These are phyloP conservation scores for Drosophila malerkotliana DNA, from an alignment of 1,140 invertebrate genomes.

Conservation along the genomic window DNA sequence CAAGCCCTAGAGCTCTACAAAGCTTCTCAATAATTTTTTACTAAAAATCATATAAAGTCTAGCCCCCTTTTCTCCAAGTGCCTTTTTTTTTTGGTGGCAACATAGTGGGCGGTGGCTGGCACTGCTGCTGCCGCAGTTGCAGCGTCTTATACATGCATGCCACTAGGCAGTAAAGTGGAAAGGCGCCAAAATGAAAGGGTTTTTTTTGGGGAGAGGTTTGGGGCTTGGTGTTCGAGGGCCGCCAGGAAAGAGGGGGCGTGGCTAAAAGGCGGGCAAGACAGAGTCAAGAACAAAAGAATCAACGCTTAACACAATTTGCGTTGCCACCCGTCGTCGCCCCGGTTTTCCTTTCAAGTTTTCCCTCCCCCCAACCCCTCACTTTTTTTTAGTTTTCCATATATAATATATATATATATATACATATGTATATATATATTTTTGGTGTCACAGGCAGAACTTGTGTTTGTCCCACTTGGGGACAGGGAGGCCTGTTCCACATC, in stretches of 20 bases:
- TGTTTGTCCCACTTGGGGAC: constrained; percentile 49
- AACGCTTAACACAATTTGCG: constrained; percentile 78
- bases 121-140: neutral
- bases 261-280: constrained; percentile 9
- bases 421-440: constrained; percentile 4
- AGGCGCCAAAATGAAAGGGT: constrained; percentile 71
- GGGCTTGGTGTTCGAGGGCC: neutral
- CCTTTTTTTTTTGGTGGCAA: neutral
- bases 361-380: neutral
- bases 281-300: constrained; percentile 78
- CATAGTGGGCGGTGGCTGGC: constrained; percentile 1
- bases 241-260: neutral
- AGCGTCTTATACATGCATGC: constrained; percentile 67
- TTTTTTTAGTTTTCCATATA: constrained; percentile 5
- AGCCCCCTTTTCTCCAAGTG: neutral
- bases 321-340: neutral
- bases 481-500: constrained; percentile 54
- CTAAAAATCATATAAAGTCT: too few species aligned
- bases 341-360: constrained; percentile 7
- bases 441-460: constrained; percentile 48
- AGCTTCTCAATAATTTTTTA: too few species aligned
- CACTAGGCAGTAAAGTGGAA: constrained; percentile 67
- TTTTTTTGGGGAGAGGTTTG: constrained; percentile 11
- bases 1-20: too few species aligned
- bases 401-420: neutral